Evolutionary conservation across 1,140 invertebrate genomes (phyloP).

Genomic region (Bradynema listronoti): DNA sequence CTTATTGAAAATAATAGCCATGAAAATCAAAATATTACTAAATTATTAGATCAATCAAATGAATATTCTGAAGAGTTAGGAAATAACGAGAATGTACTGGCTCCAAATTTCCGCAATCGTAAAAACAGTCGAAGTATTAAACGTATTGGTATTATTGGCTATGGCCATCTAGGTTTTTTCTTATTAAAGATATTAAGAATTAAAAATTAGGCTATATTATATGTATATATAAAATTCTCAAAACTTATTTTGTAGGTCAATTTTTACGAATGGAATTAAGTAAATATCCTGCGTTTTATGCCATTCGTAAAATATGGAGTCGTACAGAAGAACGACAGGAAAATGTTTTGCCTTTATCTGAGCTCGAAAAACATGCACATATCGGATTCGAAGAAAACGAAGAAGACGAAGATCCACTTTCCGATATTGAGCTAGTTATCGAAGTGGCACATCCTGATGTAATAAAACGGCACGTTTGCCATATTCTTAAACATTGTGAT

Average conservation of each 20-base stretch:
- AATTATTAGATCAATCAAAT: no score
- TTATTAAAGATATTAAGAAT: no score
- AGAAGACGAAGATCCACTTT: constrained; percentile 59
- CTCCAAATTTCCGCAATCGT: no score
- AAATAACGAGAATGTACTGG: no score
- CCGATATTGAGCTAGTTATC: constrained; percentile 63
- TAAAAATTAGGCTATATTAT: background rate
- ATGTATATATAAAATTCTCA: background rate
- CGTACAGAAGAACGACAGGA: constrained; percentile 56
- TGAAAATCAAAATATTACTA: no score
- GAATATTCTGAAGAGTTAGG: no score
- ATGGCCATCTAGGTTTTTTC: constrained; percentile 62
- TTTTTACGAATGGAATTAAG: constrained; percentile 60
- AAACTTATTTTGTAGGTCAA: constrained; percentile 57
- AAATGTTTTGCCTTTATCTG: constrained; percentile 45
- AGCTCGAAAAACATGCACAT: no score
- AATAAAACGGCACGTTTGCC: constrained; percentile 60
- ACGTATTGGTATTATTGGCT: constrained; percentile 62
- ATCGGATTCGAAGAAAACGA: no score
- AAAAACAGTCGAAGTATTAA: constrained; percentile 19
- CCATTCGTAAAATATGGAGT: constrained; percentile 64
- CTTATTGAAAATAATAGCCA: no score
- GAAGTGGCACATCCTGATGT: constrained; percentile 64
- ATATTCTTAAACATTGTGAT: constrained; percentile 60
- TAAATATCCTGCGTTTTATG: constrained; percentile 51